Evolutionary conservation across 2,888 invertebrate genomes (phyloP).

Genomic region (Euclidia mi): DNA sequence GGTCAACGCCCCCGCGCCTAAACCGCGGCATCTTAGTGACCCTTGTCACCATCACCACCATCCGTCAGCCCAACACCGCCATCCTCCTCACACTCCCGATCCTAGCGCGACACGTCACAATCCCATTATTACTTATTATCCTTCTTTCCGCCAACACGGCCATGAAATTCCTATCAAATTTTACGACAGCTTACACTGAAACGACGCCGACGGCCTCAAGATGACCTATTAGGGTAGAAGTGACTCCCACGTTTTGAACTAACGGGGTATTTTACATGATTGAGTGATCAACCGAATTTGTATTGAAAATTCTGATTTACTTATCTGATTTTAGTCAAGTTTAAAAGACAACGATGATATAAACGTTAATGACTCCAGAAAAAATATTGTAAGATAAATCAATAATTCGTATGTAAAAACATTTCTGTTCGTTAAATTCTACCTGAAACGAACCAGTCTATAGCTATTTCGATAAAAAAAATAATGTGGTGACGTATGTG

Average conservation of each 20-base stretch:
- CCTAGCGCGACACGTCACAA: slow-evolving; percentile 60
- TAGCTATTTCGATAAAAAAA: slow-evolving; percentile 43
- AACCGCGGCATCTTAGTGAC: slow-evolving; percentile 72
- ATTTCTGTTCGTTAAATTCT: slow-evolving; percentile 44
- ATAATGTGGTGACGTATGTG: slow-evolving; percentile 54
- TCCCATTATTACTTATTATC: slow-evolving; percentile 55
- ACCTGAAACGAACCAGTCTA: slow-evolving; percentile 23
- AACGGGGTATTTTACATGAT: slow-evolving; percentile 50
- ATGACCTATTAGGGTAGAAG: slow-evolving; percentile 73
- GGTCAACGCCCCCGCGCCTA: slow-evolving; percentile 75
- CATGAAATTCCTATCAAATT: slow-evolving; percentile 42
- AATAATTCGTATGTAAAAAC: slow-evolving; percentile 45
- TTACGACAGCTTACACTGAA: slow-evolving; percentile 31
- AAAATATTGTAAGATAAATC: slow-evolving; percentile 50
- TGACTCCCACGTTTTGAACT: slow-evolving; percentile 53
- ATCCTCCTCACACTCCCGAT: slow-evolving; percentile 60
- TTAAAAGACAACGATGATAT: slow-evolving; percentile 71
- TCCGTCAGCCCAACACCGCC: slow-evolving; percentile 62
- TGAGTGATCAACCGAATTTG: slow-evolving; percentile 48
- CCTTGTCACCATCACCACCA: slow-evolving; percentile 70
- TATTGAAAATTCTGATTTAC: slow-evolving; percentile 50
- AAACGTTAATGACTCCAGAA: slow-evolving; percentile 52
- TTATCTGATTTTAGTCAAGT: slow-evolving; percentile 57
- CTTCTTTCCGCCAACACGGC: slow-evolving; percentile 48
- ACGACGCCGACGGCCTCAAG: slow-evolving; percentile 60